Percentiles rank a stretch among this genome's conserved stretches.
Conservation (phyloP, 2,888 invertebrate genomes). For the Agrenia bidenticulata region DNA sequence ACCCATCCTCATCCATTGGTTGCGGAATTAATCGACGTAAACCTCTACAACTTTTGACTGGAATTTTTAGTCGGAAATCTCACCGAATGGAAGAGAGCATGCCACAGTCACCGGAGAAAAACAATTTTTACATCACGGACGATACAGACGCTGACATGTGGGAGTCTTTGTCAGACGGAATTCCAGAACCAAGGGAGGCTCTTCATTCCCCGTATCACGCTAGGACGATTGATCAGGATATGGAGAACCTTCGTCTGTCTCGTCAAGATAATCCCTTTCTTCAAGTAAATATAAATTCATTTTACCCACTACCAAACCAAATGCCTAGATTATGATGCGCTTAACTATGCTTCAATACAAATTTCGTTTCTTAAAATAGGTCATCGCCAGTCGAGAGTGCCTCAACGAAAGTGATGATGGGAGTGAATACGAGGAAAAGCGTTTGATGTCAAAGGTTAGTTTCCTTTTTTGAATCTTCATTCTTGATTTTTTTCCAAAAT, state of each 20-base stretch:
- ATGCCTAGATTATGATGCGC: too few species aligned
- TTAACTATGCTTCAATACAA: too few species aligned
- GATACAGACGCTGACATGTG: slow-evolving; percentile 47
- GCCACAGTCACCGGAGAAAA: slow-evolving; percentile 30
- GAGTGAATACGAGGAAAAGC: slow-evolving; percentile 51
- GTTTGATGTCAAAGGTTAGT: slow-evolving; percentile 52
- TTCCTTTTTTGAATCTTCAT: too few species aligned
- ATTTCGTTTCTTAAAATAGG: slow-evolving; percentile 60
- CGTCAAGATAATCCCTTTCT: slow-evolving; percentile 82
- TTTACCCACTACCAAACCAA: too few species aligned
- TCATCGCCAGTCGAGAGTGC: slow-evolving; percentile 77
- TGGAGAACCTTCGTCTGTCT: slow-evolving; percentile 77
- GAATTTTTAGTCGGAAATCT: slow-evolving; percentile 45
- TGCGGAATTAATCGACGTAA: slow-evolving; percentile 36
- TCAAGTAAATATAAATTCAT: slow-evolving; percentile 61
- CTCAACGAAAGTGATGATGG: slow-evolving; percentile 69
- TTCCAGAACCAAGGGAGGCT: slow-evolving; percentile 50
- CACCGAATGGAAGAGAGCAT: slow-evolving; percentile 28
- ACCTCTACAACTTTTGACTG: slow-evolving; percentile 47
- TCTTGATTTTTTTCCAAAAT: too few species aligned
- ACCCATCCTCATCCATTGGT: slow-evolving; percentile 24
- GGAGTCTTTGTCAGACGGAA: slow-evolving; percentile 27
- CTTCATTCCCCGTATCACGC: slow-evolving; percentile 53
- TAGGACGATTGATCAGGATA: slow-evolving; percentile 67
- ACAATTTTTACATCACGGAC: slow-evolving; percentile 44